phyloP scores from a whole-genome alignment of 2,797 vertebrate genomes.

The Lagocephalus sceleratus region DNA sequence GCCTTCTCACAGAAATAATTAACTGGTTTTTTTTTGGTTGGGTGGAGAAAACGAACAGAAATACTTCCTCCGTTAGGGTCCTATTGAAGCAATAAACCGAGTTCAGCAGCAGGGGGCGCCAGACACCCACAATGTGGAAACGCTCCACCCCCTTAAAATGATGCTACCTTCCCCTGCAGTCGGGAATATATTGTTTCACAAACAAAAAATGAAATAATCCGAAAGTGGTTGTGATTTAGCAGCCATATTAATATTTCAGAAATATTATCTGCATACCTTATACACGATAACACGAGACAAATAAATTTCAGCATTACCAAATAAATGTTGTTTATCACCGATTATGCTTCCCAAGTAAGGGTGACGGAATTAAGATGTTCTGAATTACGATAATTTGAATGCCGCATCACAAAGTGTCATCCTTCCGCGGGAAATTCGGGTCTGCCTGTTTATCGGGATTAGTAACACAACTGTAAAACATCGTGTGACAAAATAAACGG shows the following conservation, averaged over 20 bases:
- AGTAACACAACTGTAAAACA: background rate
- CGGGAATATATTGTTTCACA: background rate
- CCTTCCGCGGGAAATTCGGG: constrained; percentile 57
- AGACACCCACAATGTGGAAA: background rate
- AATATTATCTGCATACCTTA: too few relatives aligned
- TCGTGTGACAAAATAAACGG: background rate
- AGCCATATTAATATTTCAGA: too few relatives aligned
- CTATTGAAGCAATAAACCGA: background rate
- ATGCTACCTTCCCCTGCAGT: background rate
- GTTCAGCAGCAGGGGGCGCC: constrained; percentile 37
- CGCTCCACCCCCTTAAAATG: background rate
- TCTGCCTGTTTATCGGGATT: background rate
- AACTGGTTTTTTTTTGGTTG: background rate
- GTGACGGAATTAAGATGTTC: too few relatives aligned
- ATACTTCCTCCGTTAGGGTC: background rate
- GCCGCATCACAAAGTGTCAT: background rate
- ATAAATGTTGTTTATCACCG: too few relatives aligned
- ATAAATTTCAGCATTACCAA: too few relatives aligned
- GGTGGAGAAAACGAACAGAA: background rate
- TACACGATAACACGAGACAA: too few relatives aligned
- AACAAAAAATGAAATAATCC: rapidly evolving
- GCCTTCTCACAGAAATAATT: too few relatives aligned
- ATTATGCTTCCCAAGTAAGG: too few relatives aligned
- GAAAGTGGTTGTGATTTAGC: too few relatives aligned
- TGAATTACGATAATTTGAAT: constrained; percentile 11